Evolutionary conservation across 2,797 vertebrate species (phyloP).

Genomic region (Taeniopygia guttata): DNA sequence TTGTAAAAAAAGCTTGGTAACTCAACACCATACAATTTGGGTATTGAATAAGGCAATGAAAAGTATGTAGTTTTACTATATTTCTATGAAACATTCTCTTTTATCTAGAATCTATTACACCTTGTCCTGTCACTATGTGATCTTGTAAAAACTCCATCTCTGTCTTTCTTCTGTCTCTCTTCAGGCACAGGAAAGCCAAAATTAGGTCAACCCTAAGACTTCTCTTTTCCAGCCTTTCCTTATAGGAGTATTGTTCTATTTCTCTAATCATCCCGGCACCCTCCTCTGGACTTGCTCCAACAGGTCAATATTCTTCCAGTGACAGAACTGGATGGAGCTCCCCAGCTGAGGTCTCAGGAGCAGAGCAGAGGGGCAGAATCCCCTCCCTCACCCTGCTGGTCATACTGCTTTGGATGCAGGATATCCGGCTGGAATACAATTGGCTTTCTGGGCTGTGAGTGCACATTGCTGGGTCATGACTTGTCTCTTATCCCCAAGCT

Average conservation of each 20-base stretch:
- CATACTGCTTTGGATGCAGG: neutral
- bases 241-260: neutral
- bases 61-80: neutral
- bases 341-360: neutral
- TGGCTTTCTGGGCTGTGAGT: neutral
- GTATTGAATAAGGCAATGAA: neutral
- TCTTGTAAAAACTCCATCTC: neutral
- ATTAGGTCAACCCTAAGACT: neutral
- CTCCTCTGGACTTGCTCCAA: neutral
- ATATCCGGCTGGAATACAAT: no score
- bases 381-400: neutral
- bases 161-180: neutral
- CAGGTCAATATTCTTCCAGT: neutral
- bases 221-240: neutral
- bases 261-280: neutral
- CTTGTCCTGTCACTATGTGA: neutral
- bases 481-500: accelerated
- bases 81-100: neutral
- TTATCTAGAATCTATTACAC: neutral
- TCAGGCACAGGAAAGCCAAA: neutral
- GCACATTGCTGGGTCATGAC: neutral
- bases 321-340: neutral
- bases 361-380: neutral
- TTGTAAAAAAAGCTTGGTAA: neutral
- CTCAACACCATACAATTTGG: neutral